phyloP scores from a whole-genome alignment of 2,113 vertebrate species.

The Anolis sagrei region DNA sequence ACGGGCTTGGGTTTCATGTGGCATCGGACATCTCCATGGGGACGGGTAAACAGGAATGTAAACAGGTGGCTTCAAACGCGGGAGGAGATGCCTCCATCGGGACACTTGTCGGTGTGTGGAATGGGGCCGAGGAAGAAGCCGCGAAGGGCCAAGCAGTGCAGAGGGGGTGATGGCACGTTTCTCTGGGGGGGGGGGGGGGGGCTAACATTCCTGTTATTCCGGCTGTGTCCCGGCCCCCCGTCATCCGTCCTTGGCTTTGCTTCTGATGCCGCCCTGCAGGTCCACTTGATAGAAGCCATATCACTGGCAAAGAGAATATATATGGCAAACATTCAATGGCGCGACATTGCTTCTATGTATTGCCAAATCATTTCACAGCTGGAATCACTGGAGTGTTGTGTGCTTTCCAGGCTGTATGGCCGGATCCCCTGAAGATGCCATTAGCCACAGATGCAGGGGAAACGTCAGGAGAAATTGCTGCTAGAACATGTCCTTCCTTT shows the following conservation, averaged over 20 bases:
- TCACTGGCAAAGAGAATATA: neutral
- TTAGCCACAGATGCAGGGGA: too few species aligned
- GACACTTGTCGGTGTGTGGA: slow-evolving; percentile 9
- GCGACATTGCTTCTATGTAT: too few species aligned
- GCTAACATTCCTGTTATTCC: neutral
- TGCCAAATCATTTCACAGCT: too few species aligned
- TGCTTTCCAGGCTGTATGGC: too few species aligned
- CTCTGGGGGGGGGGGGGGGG: neutral
- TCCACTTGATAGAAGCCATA: neutral
- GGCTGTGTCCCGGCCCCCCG: too few species aligned
- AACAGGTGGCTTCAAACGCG: slow-evolving; percentile 21
- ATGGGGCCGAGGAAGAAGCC: neutral
- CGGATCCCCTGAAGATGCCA: too few species aligned
- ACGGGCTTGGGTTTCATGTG: slow-evolving; percentile 16
- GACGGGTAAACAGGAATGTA: slow-evolving; percentile 30
- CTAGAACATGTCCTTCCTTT: too few species aligned
- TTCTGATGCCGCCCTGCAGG: neutral
- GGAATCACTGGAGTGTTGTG: too few species aligned
- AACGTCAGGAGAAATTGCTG: too few species aligned
- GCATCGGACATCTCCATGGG: slow-evolving; percentile 30
- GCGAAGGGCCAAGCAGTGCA: neutral
- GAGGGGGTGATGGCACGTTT: too few species aligned
- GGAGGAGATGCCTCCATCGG: slow-evolving; percentile 25
- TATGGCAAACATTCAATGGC: too few species aligned
- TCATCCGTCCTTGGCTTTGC: neutral